Conservation (phyloP, 2,888 invertebrate species). For the Drosophila niveifrons region DNA sequence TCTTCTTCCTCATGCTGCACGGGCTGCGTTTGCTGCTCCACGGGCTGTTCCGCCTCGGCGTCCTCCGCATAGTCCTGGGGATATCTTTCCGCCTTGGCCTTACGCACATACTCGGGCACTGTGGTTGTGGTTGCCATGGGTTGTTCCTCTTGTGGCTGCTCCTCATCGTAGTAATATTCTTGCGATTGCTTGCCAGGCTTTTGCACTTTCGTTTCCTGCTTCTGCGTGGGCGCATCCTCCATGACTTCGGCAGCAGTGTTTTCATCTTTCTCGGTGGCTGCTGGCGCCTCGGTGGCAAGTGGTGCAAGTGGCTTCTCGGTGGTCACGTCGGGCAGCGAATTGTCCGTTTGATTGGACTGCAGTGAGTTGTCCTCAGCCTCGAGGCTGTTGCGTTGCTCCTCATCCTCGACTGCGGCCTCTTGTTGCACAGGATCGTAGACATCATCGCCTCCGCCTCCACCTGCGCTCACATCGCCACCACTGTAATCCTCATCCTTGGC, state of each 20-base stretch:
- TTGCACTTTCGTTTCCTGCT: conserved; percentile 38
- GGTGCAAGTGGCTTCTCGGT: conserved; percentile 17
- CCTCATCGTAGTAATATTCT: conserved; percentile 65
- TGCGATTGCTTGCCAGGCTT: conserved; percentile 22
- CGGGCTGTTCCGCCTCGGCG: not conserved
- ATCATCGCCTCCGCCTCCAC: conserved; percentile 47
- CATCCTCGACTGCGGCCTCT: conserved; percentile 66
- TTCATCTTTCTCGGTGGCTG: conserved; percentile 40
- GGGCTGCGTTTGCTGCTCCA: conserved; percentile 53
- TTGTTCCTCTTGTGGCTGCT: conserved; percentile 26
- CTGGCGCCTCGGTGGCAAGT: conserved; percentile 37
- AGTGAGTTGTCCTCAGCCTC: conserved; percentile 45
- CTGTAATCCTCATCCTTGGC: conserved; percentile 53
- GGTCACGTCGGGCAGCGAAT: conserved; percentile 22
- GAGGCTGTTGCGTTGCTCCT: conserved; percentile 59
- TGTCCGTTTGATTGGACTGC: conserved; percentile 26
- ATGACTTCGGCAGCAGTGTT: conserved; percentile 46
- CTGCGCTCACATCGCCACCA: conserved; percentile 14
- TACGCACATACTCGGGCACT: conserved; percentile 82
- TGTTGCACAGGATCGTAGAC: conserved; percentile 73
- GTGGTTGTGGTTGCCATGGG: conserved; percentile 62
- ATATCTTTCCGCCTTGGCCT: conserved; percentile 70
- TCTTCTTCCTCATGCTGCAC: conserved; percentile 15
- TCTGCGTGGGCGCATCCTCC: conserved; percentile 53
- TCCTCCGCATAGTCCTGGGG: conserved; percentile 71